Evolutionary conservation across 2,113 vertebrate species (phyloP).

Genomic region (Bujurquina vittata): DNA sequence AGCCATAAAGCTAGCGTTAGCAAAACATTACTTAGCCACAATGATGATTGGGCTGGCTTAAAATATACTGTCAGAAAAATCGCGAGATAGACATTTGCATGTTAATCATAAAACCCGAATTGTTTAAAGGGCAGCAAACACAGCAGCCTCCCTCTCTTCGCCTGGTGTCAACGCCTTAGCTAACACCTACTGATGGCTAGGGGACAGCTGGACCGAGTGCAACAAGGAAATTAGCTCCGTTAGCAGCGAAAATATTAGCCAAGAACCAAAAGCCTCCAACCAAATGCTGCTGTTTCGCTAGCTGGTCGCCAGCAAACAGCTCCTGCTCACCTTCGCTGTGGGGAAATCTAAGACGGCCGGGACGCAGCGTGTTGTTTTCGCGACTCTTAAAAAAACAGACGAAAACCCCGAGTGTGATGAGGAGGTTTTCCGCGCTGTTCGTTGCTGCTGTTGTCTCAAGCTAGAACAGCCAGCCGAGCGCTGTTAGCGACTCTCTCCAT

Average conservation of each 20-base stretch:
- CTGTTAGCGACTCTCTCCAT: slow-evolving; percentile 54
- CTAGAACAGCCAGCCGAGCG: slow-evolving; percentile 5
- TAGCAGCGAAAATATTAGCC: slow-evolving; percentile 64
- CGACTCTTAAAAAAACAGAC: not conserved
- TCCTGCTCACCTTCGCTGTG: slow-evolving; percentile 62
- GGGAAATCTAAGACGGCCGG: not conserved
- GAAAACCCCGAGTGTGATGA: not conserved
- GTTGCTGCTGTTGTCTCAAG: slow-evolving; percentile 41
- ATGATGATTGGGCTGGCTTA: not conserved
- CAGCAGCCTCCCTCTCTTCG: not conserved
- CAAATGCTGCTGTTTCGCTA: slow-evolving; percentile 20
- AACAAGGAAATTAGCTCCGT: slow-evolving; percentile 76
- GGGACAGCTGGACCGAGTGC: slow-evolving; percentile 66
- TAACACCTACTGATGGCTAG: slow-evolving; percentile 36
- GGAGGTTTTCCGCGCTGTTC: slow-evolving; percentile 13
- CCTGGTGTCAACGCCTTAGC: slow-evolving; percentile 26
- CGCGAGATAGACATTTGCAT: not conserved
- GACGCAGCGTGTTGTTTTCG: not conserved
- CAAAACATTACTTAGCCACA: slow-evolving; percentile 39
- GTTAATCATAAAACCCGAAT: not conserved
- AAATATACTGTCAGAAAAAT: not conserved
- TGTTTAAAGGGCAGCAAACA: not conserved
- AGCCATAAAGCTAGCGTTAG: slow-evolving; percentile 54
- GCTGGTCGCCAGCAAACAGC: slow-evolving; percentile 34
- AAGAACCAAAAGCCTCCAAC: not conserved